Conservation (phyloP, 1,140 invertebrate genomes). For the Sminthurides bifidus region DNA sequence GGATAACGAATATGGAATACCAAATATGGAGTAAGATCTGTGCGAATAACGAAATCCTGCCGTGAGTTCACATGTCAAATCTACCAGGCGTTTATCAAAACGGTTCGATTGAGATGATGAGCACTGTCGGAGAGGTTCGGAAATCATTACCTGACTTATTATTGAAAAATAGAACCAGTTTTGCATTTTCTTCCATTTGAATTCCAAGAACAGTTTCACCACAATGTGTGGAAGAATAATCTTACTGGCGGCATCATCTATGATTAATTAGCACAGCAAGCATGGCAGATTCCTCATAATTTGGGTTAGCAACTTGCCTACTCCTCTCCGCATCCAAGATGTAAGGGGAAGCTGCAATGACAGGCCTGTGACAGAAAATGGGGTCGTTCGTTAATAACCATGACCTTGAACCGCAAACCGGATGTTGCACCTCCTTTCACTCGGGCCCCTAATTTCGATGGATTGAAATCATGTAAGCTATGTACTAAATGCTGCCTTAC, state of each 20-base stretch:
- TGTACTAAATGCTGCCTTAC: neutral
- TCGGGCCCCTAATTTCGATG: no score
- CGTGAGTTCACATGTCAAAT: no score
- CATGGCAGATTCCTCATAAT: neutral
- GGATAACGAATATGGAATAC: constrained; percentile 2
- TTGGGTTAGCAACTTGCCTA: neutral
- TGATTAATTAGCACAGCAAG: neutral
- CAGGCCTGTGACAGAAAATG: neutral
- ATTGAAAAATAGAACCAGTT: constrained; percentile 1
- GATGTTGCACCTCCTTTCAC: no score
- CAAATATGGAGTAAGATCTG: constrained; percentile 3
- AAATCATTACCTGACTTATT: neutral
- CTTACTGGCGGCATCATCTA: neutral
- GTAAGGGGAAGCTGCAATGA: neutral
- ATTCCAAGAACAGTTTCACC: constrained; percentile 1
- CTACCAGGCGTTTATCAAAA: no score
- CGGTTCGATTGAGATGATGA: no score
- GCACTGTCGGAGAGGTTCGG: no score
- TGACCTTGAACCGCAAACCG: neutral
- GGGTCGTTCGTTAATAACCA: neutral
- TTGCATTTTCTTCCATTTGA: constrained; percentile 8
- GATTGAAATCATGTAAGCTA: no score
- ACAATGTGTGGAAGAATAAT: constrained; percentile 2
- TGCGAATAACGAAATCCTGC: no score
- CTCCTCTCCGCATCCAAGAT: no score